phyloP scores from a whole-genome alignment of 2,888 invertebrate species.

The Ichneumon xanthorius region DNA sequence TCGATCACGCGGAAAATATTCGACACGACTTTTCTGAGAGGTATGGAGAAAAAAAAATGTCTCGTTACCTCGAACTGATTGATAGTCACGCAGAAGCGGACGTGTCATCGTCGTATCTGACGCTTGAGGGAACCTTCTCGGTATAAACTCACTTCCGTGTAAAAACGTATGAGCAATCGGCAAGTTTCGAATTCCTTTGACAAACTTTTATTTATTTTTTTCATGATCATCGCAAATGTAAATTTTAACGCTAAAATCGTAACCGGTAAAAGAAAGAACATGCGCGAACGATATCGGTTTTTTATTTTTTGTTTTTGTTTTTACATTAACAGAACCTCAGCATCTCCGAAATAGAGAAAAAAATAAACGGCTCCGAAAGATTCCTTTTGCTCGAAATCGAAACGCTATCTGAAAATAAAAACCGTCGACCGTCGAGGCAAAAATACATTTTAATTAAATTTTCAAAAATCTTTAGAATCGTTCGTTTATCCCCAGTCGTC shows the following conservation, averaged over 20 bases:
- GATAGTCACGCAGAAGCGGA: conserved; percentile 30
- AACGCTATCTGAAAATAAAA: background rate
- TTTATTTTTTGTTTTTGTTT: background rate
- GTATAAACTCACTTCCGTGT: conserved; percentile 14
- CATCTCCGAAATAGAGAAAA: background rate
- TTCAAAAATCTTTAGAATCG: background rate
- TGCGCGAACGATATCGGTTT: no score
- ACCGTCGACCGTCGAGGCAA: no score
- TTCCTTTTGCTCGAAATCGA: background rate
- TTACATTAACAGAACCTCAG: background rate
- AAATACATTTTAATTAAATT: background rate
- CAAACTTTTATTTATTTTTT: background rate
- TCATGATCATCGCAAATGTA: background rate
- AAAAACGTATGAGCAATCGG: conserved; percentile 44
- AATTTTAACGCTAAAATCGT: background rate
- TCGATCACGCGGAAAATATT: conserved; percentile 38
- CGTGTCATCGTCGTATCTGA: conserved; percentile 28
- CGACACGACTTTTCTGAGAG: conserved; percentile 41
- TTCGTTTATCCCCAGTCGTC: background rate
- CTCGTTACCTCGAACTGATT: conserved; percentile 26
- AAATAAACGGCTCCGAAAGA: background rate
- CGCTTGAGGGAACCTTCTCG: conserved; percentile 19
- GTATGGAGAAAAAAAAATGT: conserved; percentile 34
- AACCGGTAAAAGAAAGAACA: no score
- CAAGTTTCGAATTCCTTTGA: background rate